These are phyloP conservation scores for Tragelaphus oryx DNA, from an alignment of 2,797 vertebrate species.

Conservation along the genomic window DNA sequence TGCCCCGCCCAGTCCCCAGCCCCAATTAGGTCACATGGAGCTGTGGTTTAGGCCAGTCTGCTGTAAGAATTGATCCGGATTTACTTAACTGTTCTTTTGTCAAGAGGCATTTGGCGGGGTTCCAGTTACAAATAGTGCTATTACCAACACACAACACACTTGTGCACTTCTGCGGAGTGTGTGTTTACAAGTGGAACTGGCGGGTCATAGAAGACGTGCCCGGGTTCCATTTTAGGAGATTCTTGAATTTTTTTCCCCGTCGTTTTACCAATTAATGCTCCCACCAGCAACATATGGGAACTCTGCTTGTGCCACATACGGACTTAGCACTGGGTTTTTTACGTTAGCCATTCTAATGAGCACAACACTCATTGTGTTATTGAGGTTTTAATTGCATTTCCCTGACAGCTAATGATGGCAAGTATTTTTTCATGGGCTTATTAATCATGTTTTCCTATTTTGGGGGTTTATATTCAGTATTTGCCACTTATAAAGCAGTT, in stretches of 20 bases:
- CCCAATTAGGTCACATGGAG: background rate
- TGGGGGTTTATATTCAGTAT: background rate
- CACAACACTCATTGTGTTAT: too few species aligned
- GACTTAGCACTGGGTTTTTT: background rate
- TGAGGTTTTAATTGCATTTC: background rate
- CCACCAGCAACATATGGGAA: background rate
- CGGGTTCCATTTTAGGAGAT: background rate
- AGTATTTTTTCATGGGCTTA: background rate
- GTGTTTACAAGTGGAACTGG: background rate
- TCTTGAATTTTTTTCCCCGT: background rate
- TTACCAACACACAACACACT: accelerated
- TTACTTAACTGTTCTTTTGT: background rate
- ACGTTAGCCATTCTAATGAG: background rate
- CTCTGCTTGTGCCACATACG: background rate
- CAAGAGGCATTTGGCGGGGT: background rate
- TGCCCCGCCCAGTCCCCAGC: accelerated
- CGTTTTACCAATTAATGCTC: accelerated
- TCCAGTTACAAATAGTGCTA: background rate
- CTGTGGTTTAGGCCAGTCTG: background rate
- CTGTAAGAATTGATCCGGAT: background rate
- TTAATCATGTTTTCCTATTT: background rate
- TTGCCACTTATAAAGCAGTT: background rate
- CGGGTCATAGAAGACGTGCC: accelerated
- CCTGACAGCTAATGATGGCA: background rate
- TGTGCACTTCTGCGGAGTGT: accelerated